Evolutionary conservation across 1,140 invertebrate genomes (phyloP).

Genomic region (Portunus trituberculatus): DNA sequence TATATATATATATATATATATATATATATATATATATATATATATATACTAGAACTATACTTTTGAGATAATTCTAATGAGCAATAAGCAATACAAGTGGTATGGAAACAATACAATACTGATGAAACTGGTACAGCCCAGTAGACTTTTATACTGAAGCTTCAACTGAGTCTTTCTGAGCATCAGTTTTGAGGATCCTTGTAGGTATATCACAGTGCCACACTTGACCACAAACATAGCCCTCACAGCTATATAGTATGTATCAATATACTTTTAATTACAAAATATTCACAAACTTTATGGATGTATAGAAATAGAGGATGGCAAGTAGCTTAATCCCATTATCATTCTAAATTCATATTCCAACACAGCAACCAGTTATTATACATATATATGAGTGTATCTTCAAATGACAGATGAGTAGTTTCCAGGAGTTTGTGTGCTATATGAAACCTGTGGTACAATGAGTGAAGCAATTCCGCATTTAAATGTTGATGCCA

Average conservation of each 20-base stretch:
- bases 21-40: conserved; percentile 24
- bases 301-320: conserved; percentile 47
- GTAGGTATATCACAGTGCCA: conserved; percentile 44
- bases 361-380: conserved; percentile 36
- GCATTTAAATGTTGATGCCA: background rate
- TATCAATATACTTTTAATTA: conserved; percentile 43
- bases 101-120: conserved; percentile 26
- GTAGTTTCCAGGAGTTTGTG: background rate
- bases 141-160: conserved; percentile 31
- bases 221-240: conserved; percentile 25
- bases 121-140: background rate
- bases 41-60: background rate
- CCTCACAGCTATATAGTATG: background rate
- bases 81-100: conserved; percentile 67
- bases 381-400: background rate
- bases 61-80: conserved; percentile 61
- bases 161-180: conserved; percentile 32
- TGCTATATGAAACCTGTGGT: background rate
- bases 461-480: background rate
- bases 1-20: conserved; percentile 6
- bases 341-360: background rate
- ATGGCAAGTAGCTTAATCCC: background rate
- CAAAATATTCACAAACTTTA: conserved; percentile 36
- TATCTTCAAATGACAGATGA: background rate
- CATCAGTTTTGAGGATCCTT: conserved; percentile 38